phyloP scores from a whole-genome alignment of 37 sponge, comb jelly and placozoan genomes.

The Chondrilla cf. caribensis region DNA sequence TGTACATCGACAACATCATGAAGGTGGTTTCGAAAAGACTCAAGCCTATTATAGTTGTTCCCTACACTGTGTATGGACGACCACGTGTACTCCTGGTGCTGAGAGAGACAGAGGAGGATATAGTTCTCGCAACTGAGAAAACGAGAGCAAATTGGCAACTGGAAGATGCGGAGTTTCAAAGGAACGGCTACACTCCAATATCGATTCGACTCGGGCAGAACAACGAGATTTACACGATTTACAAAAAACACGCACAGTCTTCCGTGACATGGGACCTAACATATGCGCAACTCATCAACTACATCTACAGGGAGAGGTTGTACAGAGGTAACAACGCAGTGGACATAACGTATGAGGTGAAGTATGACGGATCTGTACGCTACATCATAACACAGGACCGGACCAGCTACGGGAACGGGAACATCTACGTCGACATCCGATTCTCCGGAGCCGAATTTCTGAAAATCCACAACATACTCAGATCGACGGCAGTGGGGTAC shows the following conservation, averaged over 20 bases:
- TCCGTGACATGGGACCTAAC: background rate
- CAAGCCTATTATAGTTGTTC: background rate
- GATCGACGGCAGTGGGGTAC: background rate
- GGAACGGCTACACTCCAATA: background rate
- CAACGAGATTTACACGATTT: background rate
- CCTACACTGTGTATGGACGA: background rate
- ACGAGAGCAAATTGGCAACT: background rate
- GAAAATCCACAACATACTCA: background rate
- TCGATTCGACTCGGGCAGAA: background rate
- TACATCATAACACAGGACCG: background rate
- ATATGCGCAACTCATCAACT: background rate
- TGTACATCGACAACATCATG: background rate
- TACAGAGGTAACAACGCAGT: background rate
- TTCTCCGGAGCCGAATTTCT: background rate
- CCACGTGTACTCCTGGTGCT: background rate
- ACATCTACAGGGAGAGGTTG: background rate
- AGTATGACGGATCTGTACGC: background rate
- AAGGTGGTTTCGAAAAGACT: background rate
- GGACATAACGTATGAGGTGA: background rate
- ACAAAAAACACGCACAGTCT: background rate
- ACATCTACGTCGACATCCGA: background rate
- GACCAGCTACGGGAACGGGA: background rate
- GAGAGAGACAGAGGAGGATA: background rate
- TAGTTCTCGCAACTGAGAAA: background rate
- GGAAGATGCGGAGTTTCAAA: background rate